A percentile compares a stretch with the other conserved stretches of the same genome.
Conservation (phyloP, 2,113 vertebrate species). For the Pholis gunnellus region DNA sequence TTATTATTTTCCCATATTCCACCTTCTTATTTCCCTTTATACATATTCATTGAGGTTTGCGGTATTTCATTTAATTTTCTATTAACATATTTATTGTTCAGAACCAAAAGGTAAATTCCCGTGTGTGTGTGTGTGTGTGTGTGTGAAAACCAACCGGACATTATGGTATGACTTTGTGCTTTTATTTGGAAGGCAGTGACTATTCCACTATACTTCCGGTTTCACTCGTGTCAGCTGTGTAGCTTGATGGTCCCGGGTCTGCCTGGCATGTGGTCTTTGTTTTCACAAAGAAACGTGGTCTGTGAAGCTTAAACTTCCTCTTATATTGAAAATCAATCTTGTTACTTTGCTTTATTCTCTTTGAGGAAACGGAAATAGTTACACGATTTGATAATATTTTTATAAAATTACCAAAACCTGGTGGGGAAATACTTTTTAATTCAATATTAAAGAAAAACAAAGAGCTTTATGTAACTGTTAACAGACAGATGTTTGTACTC, state of each 20-base stretch:
- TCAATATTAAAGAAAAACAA: neutral
- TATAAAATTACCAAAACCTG: neutral
- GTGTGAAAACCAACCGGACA: neutral
- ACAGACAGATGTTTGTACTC: neutral
- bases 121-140: neutral
- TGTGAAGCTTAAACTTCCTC: neutral
- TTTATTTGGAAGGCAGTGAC: slow-evolving; percentile 29
- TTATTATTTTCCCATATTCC: too few species aligned
- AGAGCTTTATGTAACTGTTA: neutral
- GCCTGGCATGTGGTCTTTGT: slow-evolving; percentile 53
- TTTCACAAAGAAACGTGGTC: slow-evolving; percentile 26
- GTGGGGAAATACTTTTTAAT: neutral
- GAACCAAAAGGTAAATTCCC: neutral
- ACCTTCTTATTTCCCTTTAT: too few species aligned
- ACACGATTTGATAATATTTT: neutral
- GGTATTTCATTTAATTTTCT: neutral
- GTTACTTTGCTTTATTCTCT: neutral
- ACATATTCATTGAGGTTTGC: neutral
- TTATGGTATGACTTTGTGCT: neutral
- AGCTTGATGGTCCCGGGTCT: neutral
- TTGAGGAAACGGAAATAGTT: neutral
- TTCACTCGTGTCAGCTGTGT: neutral
- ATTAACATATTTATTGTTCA: neutral
- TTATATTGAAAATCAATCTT: too few species aligned
- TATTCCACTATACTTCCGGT: neutral